Evolutionary conservation across 2,888 invertebrate species (phyloP), one percentile per base, ranked within the genome.

Genomic region (Agrochola lota): DNA sequence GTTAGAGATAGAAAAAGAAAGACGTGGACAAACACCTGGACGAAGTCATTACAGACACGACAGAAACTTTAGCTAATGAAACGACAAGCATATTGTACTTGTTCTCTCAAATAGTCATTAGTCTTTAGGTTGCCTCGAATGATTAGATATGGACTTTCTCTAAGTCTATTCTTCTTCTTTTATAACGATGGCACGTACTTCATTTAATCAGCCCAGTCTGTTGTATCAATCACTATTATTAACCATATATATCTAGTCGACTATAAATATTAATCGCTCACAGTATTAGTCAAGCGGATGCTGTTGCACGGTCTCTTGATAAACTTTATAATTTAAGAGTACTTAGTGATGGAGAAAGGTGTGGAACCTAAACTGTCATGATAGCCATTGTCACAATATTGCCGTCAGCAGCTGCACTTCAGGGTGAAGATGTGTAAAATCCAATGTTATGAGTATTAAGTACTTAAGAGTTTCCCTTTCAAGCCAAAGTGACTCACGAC

Each of bases 391-490:
- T 64, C 62, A 70, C 83, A 43, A 46, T 62, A 70, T 72, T 72
- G 12, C 71, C 67, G 77, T 70, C 60, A 30, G 30, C 30, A 30
- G 30, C 30, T 68, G 43, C 62, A 43, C 67, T 55, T 40, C 40
- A 62, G 62, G n/a, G 46, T 59, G 46, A 70, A 62, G 71, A 85
- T 69, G 76, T 68, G 35, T 70, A 46, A 66, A 71, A 26, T 46
- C 70, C 26, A 74, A 75, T 64, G 57, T 69, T 49, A 85, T 57
- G 74, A 72, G n/a, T 74, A 67, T 77, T 67, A 68, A 30, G 62
- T 69, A 76, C 46, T 87, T 71, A 59, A n/a, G 62, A 75, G 75
- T 78, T 77, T 83, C 84, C 86, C 77, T 83, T 87, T 74, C 72
- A 74, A 74, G 80, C 26, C 69, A 68, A 66, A 67, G 78, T 75